Evolutionary conservation across 2,797 vertebrate species (phyloP).

Genomic region (Sebastes vulpes): DNA sequence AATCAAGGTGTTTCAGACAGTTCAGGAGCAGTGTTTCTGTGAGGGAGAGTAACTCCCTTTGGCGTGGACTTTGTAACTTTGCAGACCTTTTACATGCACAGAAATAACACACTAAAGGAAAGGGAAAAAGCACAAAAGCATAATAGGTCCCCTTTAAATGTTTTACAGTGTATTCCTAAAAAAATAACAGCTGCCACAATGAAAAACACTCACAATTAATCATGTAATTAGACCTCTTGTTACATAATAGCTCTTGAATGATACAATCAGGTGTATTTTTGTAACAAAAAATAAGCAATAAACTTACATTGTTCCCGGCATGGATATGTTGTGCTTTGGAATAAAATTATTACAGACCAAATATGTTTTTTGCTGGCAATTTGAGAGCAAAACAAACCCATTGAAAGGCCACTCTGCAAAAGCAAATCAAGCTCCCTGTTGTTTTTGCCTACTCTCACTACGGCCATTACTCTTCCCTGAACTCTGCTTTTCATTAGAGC

Average conservation of each 20-base stretch:
- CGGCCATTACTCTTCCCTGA: conserved; percentile 74
- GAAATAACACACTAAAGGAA: background rate
- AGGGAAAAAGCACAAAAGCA: background rate
- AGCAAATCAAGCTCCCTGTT: conserved; percentile 39
- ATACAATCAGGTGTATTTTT: background rate
- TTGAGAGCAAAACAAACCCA: conserved; percentile 19
- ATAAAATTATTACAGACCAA: background rate
- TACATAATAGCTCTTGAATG: background rate
- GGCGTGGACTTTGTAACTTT: no score
- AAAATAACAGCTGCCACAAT: background rate
- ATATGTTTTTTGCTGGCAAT: background rate
- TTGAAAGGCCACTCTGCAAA: background rate
- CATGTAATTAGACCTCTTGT: background rate
- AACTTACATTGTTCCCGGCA: background rate
- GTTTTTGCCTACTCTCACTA: conserved; percentile 57
- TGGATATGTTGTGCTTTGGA: background rate
- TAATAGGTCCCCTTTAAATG: background rate
- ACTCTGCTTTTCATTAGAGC: conserved; percentile 81
- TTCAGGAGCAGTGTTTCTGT: no score
- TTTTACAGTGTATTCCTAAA: background rate
- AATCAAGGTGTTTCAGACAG: no score
- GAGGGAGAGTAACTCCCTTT: no score
- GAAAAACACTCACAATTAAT: background rate
- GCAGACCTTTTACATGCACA: no score
- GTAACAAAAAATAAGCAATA: background rate